Evolutionary conservation across 1,140 invertebrate species (phyloP).

Genomic region (Hermatobates lingyangjiaoensis): DNA sequence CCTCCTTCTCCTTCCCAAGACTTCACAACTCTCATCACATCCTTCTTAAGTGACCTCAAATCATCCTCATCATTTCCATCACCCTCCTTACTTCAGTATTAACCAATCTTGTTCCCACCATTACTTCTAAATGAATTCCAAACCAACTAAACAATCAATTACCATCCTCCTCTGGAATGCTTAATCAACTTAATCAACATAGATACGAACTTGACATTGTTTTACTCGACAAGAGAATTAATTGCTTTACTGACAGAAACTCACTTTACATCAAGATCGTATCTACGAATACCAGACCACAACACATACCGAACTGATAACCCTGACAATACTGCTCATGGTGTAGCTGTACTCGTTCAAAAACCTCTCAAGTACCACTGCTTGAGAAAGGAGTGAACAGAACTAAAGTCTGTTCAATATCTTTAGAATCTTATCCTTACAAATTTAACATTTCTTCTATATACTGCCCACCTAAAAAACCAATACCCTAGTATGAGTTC

Average conservation of each 20-base stretch:
- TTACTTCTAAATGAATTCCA: not conserved
- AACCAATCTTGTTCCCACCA: not conserved
- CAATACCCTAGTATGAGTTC: constrained; percentile 18
- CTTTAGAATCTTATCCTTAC: constrained; percentile 13
- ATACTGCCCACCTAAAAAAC: constrained; percentile 21
- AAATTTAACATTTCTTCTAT: constrained; percentile 19
- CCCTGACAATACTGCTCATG: constrained; percentile 20
- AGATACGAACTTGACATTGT: constrained; percentile 12
- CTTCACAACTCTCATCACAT: not conserved
- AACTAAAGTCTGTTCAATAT: constrained; percentile 19
- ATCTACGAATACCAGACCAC: constrained; percentile 15
- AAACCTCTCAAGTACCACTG: constrained; percentile 14
- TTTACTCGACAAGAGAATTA: constrained; percentile 13
- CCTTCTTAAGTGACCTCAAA: not conserved
- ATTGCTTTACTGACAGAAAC: constrained; percentile 17
- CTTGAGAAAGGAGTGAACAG: constrained; percentile 4
- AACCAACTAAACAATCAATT: not conserved
- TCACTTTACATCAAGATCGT: constrained; percentile 16
- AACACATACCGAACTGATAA: constrained; percentile 14
- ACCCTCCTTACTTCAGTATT: too few relatives aligned
- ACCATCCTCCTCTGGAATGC: constrained; percentile 12
- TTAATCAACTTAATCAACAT: constrained; percentile 14
- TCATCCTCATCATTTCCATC: not conserved
- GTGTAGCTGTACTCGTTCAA: constrained; percentile 16
- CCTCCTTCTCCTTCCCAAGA: too few relatives aligned